Evolutionary conservation across 2,113 vertebrate genomes (phyloP).

Genomic region (Irena cyanogastra): DNA sequence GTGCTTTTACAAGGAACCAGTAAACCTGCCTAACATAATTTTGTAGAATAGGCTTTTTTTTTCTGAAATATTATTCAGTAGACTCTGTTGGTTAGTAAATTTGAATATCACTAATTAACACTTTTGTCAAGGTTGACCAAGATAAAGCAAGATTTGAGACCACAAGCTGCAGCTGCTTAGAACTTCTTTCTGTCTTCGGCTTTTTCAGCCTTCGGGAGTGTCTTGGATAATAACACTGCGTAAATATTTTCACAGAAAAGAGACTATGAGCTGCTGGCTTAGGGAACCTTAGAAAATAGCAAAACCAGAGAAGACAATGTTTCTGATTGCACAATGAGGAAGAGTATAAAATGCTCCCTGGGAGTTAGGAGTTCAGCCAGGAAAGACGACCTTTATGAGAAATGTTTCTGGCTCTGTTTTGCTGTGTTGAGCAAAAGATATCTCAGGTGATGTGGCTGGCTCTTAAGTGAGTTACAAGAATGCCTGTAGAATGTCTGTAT

Average conservation of each 20-base stretch:
- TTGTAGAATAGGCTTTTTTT: background rate
- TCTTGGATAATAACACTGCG: background rate
- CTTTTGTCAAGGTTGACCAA: background rate
- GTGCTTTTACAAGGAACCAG: background rate
- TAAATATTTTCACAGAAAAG: background rate
- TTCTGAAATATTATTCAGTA: background rate
- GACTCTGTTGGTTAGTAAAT: background rate
- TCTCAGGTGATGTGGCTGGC: background rate
- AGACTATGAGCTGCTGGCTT: background rate
- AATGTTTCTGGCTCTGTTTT: background rate
- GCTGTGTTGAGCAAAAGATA: background rate
- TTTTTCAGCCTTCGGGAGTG: background rate
- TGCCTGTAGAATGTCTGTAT: background rate
- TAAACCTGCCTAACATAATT: background rate
- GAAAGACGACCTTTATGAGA: background rate
- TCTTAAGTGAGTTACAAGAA: background rate
- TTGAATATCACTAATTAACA: background rate
- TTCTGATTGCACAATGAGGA: background rate
- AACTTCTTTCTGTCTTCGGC: background rate
- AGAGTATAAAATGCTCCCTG: background rate
- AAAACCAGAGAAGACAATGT: background rate
- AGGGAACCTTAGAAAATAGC: background rate
- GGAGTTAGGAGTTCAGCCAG: background rate
- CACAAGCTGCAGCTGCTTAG: background rate
- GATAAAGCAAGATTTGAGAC: background rate